These are phyloP conservation scores for Epicauta chinensis DNA, from an alignment of 1,140 invertebrate genomes.

Conservation along the genomic window DNA sequence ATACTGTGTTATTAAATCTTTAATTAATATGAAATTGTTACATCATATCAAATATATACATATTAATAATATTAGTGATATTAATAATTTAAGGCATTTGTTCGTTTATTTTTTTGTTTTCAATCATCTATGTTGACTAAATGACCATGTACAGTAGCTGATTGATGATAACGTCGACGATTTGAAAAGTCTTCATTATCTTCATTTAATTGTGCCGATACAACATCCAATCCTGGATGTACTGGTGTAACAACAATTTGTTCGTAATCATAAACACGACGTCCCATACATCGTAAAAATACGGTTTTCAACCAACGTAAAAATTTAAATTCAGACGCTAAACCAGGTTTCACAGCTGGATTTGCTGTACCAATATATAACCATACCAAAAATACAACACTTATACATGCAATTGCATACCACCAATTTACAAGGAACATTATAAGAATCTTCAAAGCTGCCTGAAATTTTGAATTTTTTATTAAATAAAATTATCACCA, in stretches of 20 bases:
- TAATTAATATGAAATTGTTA: no score
- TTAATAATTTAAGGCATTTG: no score
- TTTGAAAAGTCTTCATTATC: conserved; percentile 92
- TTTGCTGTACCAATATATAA: conserved; percentile 90
- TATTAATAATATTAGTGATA: no score
- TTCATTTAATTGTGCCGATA: conserved; percentile 83
- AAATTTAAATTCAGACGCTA: conserved; percentile 82
- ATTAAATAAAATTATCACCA: no score
- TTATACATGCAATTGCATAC: conserved; percentile 78
- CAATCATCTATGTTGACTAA: conserved; percentile 57
- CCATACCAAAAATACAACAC: conserved; percentile 78
- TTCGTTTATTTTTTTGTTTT: no score
- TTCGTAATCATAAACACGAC: conserved; percentile 73
- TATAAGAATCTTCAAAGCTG: conserved; percentile 76
- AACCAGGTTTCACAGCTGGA: conserved; percentile 87
- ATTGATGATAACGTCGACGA: conserved; percentile 86
- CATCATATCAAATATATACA: no score
- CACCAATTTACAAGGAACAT: conserved; percentile 93
- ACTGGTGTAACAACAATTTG: conserved; percentile 85
- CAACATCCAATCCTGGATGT: conserved; percentile 73
- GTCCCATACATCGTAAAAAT: conserved; percentile 68
- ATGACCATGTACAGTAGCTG: conserved; percentile 70
- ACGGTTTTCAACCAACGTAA: conserved; percentile 75
- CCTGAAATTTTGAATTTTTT: conserved; percentile 53
- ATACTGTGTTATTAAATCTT: no score